Evolutionary conservation across 2,113 vertebrate species (phyloP).

Genomic region (Thamnaconus septentrionalis): DNA sequence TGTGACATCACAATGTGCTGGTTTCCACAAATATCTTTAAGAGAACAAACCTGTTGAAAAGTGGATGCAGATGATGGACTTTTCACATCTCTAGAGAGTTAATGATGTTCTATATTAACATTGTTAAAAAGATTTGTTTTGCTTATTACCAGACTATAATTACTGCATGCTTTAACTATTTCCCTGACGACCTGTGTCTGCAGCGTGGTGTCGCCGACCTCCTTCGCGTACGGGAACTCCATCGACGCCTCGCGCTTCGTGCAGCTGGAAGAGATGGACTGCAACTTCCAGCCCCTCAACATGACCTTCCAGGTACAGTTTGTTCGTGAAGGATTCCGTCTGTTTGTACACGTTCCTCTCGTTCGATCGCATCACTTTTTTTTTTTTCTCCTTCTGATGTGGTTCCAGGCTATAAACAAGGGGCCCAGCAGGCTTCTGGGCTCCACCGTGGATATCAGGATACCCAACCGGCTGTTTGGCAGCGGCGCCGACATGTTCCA

Average conservation of each 20-base stretch:
- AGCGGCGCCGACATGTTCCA: conserved; percentile 91
- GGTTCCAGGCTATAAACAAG: conserved; percentile 89
- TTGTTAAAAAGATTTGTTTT: too few species aligned
- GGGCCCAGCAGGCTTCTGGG: conserved; percentile 95
- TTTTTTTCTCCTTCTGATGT: conserved; percentile 25
- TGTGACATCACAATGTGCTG: too few species aligned
- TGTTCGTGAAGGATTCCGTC: background rate
- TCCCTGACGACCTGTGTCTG: background rate
- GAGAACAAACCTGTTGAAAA: too few species aligned
- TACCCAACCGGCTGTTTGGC: conserved; percentile 88
- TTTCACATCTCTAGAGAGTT: too few species aligned
- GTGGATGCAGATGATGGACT: too few species aligned
- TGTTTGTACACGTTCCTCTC: background rate
- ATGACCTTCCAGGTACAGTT: conserved; percentile 89
- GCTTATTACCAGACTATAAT: background rate
- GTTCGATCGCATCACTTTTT: conserved; percentile 1
- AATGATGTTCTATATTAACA: too few species aligned
- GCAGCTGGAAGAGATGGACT: conserved; percentile 86
- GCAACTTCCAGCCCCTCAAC: conserved; percentile 93
- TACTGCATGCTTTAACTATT: background rate
- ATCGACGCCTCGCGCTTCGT: conserved; percentile 84
- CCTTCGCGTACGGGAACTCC: conserved; percentile 92
- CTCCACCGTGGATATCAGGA: conserved; percentile 86
- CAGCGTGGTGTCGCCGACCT: conserved; percentile 87
- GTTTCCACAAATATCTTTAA: too few species aligned